Conservation (phyloP, 2,888 invertebrate genomes). For the Ichneumoninae sp. region DNA sequence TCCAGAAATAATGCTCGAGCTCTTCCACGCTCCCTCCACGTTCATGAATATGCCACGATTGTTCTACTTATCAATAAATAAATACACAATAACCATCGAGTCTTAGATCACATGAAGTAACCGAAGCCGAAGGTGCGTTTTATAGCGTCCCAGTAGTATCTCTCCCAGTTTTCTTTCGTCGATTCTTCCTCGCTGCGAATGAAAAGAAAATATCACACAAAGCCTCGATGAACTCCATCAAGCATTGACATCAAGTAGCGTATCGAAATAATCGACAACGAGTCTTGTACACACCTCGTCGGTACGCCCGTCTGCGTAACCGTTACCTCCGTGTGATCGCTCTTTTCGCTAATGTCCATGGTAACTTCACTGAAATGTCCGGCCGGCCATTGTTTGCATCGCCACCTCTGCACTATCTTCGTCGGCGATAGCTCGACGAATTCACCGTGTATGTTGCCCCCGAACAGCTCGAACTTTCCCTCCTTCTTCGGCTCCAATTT, state of each 20-base stretch:
- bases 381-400: conserved; percentile 97
- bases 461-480: conserved; percentile 95
- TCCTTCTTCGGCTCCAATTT: conserved; percentile 92
- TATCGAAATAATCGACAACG: background rate
- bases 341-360: conserved; percentile 93
- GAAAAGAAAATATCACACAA: conserved; percentile 41
- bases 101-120: conserved; percentile 85
- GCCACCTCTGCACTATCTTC: conserved; percentile 95
- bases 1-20: conserved; percentile 42
- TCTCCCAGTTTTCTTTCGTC: conserved; percentile 95
- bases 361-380: conserved; percentile 96
- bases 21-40: background rate
- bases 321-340: conserved; percentile 93
- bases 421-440: conserved; percentile 94
- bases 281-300: conserved; percentile 83
- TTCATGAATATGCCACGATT: conserved; percentile 55
- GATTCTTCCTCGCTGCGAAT: conserved; percentile 88
- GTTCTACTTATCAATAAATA: conserved; percentile 80
- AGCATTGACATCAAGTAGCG: background rate
- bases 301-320: conserved; percentile 95
- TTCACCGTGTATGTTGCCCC: conserved; percentile 95
- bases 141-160: conserved; percentile 98
- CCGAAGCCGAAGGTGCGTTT: conserved; percentile 97
- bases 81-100: conserved; percentile 69
- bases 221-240: conserved; percentile 3